phyloP scores from a whole-genome alignment of 2,113 vertebrate species.

The Baryphthengus martii region DNA sequence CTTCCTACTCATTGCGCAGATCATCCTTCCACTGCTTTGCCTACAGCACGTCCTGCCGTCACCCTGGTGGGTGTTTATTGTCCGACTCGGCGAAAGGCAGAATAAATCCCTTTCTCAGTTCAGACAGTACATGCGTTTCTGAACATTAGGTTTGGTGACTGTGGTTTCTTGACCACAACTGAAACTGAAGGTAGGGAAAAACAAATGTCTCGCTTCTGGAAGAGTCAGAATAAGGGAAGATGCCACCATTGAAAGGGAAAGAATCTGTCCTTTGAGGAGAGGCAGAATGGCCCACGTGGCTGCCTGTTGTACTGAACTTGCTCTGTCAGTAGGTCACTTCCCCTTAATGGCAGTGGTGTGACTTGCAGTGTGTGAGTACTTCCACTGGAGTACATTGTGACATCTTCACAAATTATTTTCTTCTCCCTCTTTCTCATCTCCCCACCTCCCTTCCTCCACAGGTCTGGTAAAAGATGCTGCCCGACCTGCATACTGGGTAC shows the following conservation, averaged over 20 bases:
- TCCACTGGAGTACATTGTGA: neutral
- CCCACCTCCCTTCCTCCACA: constrained; percentile 26
- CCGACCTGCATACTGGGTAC: constrained; percentile 95
- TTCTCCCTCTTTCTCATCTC: neutral
- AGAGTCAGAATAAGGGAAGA: neutral
- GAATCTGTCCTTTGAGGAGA: neutral
- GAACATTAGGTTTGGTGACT: neutral
- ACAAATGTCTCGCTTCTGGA: neutral
- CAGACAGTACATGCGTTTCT: neutral
- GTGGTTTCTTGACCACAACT: neutral
- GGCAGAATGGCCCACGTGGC: neutral
- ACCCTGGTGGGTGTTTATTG: neutral
- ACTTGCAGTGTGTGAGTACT: neutral
- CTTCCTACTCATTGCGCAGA: neutral
- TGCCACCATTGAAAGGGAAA: neutral
- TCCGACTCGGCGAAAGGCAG: neutral
- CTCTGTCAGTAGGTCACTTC: neutral
- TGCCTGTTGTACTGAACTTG: neutral
- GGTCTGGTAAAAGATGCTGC: constrained; percentile 95
- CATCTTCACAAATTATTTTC: neutral
- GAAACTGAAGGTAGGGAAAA: neutral
- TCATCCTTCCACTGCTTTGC: neutral
- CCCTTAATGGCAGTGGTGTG: neutral
- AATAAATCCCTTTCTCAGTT: neutral
- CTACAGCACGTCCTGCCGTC: neutral